Conservation (phyloP, 23 tunicate species). For the Trididemnum nubilum region DNA sequence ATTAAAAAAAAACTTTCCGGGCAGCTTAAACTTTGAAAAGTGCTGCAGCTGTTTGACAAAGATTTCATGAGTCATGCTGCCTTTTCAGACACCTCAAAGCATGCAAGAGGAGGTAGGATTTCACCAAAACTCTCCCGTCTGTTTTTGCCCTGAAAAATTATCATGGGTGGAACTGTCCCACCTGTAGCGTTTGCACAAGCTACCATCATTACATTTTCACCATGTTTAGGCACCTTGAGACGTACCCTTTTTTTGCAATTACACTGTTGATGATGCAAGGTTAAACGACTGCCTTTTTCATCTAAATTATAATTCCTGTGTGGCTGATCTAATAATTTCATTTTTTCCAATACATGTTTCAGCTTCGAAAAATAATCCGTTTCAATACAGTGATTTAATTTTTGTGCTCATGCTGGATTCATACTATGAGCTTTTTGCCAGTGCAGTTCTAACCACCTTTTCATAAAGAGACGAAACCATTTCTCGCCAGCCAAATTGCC, state of each 20-base stretch:
- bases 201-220: conserved; percentile 19
- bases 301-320: neutral
- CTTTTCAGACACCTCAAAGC: conserved; percentile 19
- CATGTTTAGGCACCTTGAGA: neutral
- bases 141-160: conserved; percentile 3
- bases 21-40: conserved; percentile 18
- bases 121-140: conserved; percentile 12
- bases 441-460: conserved; percentile 1
- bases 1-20: neutral
- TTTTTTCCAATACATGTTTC: neutral
- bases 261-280: conserved; percentile 5
- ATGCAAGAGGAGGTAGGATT: conserved; percentile 2
- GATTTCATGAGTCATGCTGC: conserved; percentile 11
- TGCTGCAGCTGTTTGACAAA: neutral
- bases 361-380: neutral
- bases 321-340: conserved; percentile 7
- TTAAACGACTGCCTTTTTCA: neutral
- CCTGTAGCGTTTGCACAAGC: conserved; percentile 7
- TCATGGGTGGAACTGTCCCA: conserved; percentile 5
- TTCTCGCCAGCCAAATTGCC: conserved; percentile 10
- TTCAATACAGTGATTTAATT: conserved; percentile 1
- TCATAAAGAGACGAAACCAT: conserved; percentile 10
- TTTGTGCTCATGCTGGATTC: conserved; percentile 17
- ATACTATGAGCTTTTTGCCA: conserved; percentile 13
- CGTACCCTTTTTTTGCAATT: neutral